Evolutionary conservation across 2,888 invertebrate genomes (phyloP), one percentile per base, ranked within the genome.

Genomic region (Pinctada fucata): DNA sequence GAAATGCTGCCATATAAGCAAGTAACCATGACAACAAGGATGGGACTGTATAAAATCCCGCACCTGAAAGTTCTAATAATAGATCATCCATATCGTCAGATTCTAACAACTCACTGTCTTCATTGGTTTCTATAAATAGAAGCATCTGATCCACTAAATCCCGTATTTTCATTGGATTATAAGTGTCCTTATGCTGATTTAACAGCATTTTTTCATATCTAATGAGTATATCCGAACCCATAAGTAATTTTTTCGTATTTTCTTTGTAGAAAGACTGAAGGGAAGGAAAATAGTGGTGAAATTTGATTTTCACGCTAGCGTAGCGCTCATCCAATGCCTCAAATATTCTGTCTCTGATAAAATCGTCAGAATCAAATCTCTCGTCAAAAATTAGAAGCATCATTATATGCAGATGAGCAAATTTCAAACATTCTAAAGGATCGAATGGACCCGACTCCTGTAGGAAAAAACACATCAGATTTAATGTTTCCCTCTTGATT

Each of bases 181-280:
- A 90, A 3, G 85, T 84, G 63, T 90, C 90, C 79, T 89, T 89
- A 71, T 90, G 90, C n/a, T 82, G 82, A 75, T 90, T 89, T 4
- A 88, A 79, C 49, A 87, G 81, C 49, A 84, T 82, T 49, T 86
- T 72, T 75, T 88, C 86, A 69, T 84, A 86, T n/a, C 84, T 83
- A 5, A 83, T 73, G 66, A 87, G 86, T 10, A 85, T 52, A 3
- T 66, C 58, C 5, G 84, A 84, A n/a, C 83, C 76, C 31, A 87
- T 83, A 64, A 76, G 63, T 6, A 87, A 80, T 72, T 81, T 72
- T 45, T 75, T 65, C 75, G 78, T 65, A 31, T 83, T 72, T 47
- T 84, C 83, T 52, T 80, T 76, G 65, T 67, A 76, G 65, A 81
- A 78, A 31, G 77, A 66, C 67, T 72, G 49, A 16, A 80, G 76